Evolutionary conservation across 2,797 vertebrate species (phyloP), one percentile per base, ranked within the genome.

Genomic region (Spea hammondii): DNA sequence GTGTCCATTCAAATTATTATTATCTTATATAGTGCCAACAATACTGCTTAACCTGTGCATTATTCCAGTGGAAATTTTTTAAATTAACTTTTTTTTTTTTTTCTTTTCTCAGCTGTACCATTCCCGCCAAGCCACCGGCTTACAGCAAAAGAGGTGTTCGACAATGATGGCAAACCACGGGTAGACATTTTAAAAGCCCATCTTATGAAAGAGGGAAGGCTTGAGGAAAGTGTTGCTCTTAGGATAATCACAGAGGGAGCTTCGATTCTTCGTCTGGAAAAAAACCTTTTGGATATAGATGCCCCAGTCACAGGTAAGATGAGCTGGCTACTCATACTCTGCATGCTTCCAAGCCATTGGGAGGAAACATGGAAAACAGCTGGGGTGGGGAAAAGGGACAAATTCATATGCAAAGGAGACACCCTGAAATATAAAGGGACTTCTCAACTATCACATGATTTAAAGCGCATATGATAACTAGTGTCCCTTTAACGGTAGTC

Each of bases 101-200:
- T 80, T 76, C 83, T 48, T 65, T 62, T 66, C 86, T 14, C 89
- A 99, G 97, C 97, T 89, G 96, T 99, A 86, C 97, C 97, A 0
- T 99, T 99, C 90, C 97, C 97, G 77, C 97, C 97, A 71, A 99
- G 94, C 88, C 97, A 99, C 85, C 95, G 96, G 83, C 95, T 99
- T 86, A 97, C 96, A 64, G 95, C 95, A 68, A 99, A 99, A 90
- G 97, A 99, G 93, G 96, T 98, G 87, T 99, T 99, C 79, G 97
- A 99, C 91, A 94, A 93, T 0, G 97, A 98, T 73, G 97, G 97
- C 78, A 98, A 97, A 86, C 97, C 97, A 76, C 96, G 97, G 83
- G 97, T 99, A 90, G 97, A 99, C 81, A 92, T 99, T 87, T 93
- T 99, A 88, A 99, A 99, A 91, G 96, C 94, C 70, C 97, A 99